Conservation (phyloP, 2,113 vertebrate species). For the Ammodytes marinus region DNA sequence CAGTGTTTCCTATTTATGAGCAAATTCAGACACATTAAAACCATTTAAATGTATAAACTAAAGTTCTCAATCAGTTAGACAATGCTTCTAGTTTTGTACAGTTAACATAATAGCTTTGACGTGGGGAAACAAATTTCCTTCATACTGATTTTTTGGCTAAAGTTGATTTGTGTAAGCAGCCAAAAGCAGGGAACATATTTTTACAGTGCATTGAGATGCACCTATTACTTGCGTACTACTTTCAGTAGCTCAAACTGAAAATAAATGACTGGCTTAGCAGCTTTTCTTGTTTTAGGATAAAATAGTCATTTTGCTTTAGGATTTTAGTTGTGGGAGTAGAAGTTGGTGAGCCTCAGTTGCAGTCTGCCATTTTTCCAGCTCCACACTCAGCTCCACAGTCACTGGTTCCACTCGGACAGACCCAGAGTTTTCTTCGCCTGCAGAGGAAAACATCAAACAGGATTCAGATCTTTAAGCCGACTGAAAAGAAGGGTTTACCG, state of each 20-base stretch:
- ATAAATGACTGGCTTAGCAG: not conserved
- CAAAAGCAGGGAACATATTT: not conserved
- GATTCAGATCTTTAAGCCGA: not conserved
- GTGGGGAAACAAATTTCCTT: not conserved
- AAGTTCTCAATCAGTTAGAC: not conserved
- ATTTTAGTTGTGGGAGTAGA: not conserved
- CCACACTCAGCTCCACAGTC: constrained; percentile 85
- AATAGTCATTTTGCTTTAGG: not conserved
- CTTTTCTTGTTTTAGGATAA: not conserved
- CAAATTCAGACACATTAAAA: not conserved
- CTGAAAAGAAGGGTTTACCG: not conserved
- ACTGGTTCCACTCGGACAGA: constrained; percentile 59
- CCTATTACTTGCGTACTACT: not conserved
- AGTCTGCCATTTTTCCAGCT: constrained; percentile 81
- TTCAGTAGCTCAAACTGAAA: not conserved
- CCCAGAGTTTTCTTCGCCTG: constrained; percentile 73
- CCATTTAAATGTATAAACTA: not conserved
- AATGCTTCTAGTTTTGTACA: not conserved
- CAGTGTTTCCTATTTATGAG: not conserved
- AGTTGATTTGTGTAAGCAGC: not conserved
- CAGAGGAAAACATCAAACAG: not conserved
- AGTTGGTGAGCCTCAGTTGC: constrained; percentile 15
- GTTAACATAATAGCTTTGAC: not conserved
- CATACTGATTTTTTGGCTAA: too few relatives aligned
- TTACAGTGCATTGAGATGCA: not conserved